phyloP scores from a whole-genome alignment of 2,113 vertebrate species.

The Neodontobutis hainanensis region DNA sequence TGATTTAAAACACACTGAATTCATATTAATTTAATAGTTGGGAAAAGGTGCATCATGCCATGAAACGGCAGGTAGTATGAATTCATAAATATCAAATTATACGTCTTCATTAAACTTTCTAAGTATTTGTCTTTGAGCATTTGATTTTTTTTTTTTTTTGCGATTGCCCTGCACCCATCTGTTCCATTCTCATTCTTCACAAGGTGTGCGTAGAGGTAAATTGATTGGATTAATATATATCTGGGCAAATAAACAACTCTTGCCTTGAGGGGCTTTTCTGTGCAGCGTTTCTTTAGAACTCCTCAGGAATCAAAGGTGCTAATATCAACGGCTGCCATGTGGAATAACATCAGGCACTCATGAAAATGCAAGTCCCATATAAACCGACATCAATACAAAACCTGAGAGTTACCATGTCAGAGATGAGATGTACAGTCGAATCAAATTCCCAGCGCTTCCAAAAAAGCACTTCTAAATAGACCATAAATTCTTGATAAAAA shows the following conservation, averaged over 20 bases:
- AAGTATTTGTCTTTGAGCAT: slow-evolving; percentile 45
- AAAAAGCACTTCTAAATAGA: slow-evolving; percentile 59
- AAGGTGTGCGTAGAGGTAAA: slow-evolving; percentile 69
- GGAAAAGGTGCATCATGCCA: too few relatives aligned
- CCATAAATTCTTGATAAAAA: slow-evolving; percentile 72
- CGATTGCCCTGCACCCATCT: slow-evolving; percentile 54
- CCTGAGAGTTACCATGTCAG: slow-evolving; percentile 60
- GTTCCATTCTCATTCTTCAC: slow-evolving; percentile 68
- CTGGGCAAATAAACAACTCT: slow-evolving; percentile 76
- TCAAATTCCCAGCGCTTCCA: slow-evolving; percentile 54
- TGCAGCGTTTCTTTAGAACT: slow-evolving; percentile 71
- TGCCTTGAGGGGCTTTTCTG: slow-evolving; percentile 70
- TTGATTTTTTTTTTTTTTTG: slow-evolving; percentile 35
- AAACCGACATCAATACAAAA: slow-evolving; percentile 64
- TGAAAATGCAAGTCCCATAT: slow-evolving; percentile 68
- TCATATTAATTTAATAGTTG: too few relatives aligned
- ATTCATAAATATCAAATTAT: slow-evolving; percentile 53
- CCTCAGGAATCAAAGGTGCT: slow-evolving; percentile 73
- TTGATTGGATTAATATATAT: slow-evolving; percentile 79
- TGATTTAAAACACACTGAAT: too few relatives aligned
- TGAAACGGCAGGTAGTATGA: slow-evolving; percentile 18
- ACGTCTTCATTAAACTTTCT: slow-evolving; percentile 31
- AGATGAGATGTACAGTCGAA: slow-evolving; percentile 62
- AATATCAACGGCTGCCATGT: slow-evolving; percentile 73
- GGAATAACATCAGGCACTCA: slow-evolving; percentile 68